Evolutionary conservation across 2,888 invertebrate species (phyloP).

Genomic region (Zygogramma bicolorata): DNA sequence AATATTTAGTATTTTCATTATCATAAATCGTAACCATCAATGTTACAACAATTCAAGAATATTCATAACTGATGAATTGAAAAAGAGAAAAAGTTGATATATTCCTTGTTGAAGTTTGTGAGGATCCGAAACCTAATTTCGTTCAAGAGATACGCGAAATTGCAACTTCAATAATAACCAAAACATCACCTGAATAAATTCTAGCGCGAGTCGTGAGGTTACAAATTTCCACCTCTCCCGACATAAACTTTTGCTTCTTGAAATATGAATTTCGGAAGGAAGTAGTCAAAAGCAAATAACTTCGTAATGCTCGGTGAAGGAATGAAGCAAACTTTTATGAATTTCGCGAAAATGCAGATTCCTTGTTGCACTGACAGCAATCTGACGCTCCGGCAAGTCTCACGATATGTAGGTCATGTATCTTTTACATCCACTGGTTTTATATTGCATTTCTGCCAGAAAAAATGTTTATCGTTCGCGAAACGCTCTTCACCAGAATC

Average conservation of each 20-base stretch:
- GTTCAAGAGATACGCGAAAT: no score
- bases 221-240: background rate
- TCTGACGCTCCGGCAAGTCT: conserved; percentile 42
- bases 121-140: no score
- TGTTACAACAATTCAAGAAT: no score
- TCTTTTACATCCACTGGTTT: conserved; percentile 7
- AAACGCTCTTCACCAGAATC: background rate
- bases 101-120: no score
- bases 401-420: conserved; percentile 45
- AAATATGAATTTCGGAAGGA: background rate
- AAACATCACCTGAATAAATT: background rate
- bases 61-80: no score
- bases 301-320: conserved; percentile 27
- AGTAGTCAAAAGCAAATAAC: conserved; percentile 31
- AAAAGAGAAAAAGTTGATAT: no score
- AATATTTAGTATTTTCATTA: no score
- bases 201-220: background rate
- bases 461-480: background rate
- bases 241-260: background rate
- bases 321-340: conserved; percentile 36
- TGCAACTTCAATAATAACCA: no score
- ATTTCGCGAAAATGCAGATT: conserved; percentile 43
- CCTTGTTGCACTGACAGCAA: conserved; percentile 41
- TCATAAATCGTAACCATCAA: no score
- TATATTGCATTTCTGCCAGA: background rate